Base-by-base conservation (phyloP, 2,888 invertebrate species). In the Subacronicta megacephala region DNA sequence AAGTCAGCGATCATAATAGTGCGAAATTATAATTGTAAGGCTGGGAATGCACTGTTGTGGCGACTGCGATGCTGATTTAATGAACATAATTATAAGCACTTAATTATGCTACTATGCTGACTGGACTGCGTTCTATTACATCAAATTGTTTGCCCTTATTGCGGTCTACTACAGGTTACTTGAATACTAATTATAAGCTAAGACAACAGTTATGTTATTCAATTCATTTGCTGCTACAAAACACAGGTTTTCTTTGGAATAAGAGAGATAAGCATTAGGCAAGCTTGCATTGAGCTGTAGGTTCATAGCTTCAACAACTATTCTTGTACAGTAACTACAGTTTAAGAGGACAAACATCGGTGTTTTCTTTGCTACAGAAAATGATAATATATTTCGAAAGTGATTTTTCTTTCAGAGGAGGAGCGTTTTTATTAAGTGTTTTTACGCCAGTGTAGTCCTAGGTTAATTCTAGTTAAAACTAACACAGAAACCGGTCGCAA, bases 401-500 rank as follows among this genome's bases (percentile, higher is more conserved):
- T n/a, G n/a, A n/a, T n/a, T n/a, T n/a, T n/a, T n/a, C n/a, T n/a
- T n/a, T n/a, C n/a, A n/a, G n/a, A 18, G 4, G 9, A 23, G 23
- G 9, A 23, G 23, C 23, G 7, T 36, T 0, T 2, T 7, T 36
- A 13, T 2, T 9, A 2, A 17, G 43, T 15, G 7, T 10, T 7
- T 2, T 15, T 16, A 18, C 37, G 1, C 7, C 29, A 23, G 31
- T 45, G 26, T 1, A 17, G 13, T 13, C 35, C 33, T 15, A 26
- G 35, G 31, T 56, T 44, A 52, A 65, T 53, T 54, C 40, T 42
- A 44, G 58, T 57, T 63, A 57, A 57, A 59, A 37, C 61, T 51
- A 60, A 66, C 50, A 45, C 37, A 61, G 41, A 70, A 77, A 74
- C 74, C 71, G 63, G 77, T 75, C 49, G 16, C 36, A 10, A 68